Evolutionary conservation across 1,140 invertebrate genomes (phyloP), one percentile per base, ranked within the genome.

Genomic region (Drosophila lacertosa): DNA sequence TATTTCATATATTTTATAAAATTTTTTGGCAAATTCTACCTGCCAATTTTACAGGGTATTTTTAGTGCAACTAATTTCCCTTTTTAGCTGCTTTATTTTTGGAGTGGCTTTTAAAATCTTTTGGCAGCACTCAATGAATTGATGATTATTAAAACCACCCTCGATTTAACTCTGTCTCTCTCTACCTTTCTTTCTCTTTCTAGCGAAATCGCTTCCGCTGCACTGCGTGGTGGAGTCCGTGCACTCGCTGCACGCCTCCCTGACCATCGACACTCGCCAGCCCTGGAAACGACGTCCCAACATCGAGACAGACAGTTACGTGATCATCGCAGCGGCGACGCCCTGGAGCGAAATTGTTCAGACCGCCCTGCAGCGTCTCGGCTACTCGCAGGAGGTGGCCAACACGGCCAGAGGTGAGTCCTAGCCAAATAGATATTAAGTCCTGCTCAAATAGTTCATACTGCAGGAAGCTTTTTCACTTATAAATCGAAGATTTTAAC

Each of bases 171-270:
- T 50, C 4, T 3, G 6, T 40, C 7, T 33, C 7, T 42, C 40
- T 44, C 20, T 22, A 18, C 22, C 7, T 3, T 7, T 18, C 1
- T 15, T 6, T 2, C 15, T 67, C 22, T 67, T 16, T 48, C 69
- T 89, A 97, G 97, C 95, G 47, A 97, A 97, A 93, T 97, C 96
- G 47, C 93, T 98, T 76, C 97, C 97, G 57, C 95, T 99, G 11
- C 97, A 98, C 91, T 98, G 97, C 91, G 94, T 99, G 29, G 96
- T 98, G 42, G 96, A 97, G 92, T 94, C 95, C 3, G 94, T 97
- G 59, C 93, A 94, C 59, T 94, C 94, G 15, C 91, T 96, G 68
- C 90, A 91, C 51, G 91, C 90, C 70, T 91, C 90, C 33, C 77
- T 91, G 1, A 81, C 77, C 67, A 89, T 91, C 16, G 95, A 95